Conservation (phyloP, 1,140 invertebrate genomes). For the Zophobas atratus region DNA sequence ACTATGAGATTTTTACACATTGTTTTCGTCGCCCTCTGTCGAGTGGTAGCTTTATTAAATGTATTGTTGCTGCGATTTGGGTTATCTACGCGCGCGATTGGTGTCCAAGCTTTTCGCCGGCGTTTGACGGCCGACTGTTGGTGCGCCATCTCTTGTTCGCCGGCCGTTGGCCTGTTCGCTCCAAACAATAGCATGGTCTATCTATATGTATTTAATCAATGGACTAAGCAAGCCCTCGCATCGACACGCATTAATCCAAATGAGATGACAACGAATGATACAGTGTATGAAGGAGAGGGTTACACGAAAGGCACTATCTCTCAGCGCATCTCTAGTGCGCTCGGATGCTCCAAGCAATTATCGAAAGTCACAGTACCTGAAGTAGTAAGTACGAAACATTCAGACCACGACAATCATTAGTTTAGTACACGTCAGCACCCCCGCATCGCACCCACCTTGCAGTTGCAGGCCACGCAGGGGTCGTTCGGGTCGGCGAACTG, state of each 20-base stretch:
- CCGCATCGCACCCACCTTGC: conserved; percentile 73
- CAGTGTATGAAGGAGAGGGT: conserved; percentile 18
- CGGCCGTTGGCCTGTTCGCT: no score
- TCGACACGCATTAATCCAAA: conserved; percentile 25
- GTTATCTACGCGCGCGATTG: no score
- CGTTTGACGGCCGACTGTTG: no score
- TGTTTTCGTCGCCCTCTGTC: no score
- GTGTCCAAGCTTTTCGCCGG: no score
- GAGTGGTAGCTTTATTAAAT: no score
- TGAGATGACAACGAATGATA: conserved; percentile 47
- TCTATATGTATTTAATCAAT: not conserved
- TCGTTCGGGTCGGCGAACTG: conserved; percentile 75
- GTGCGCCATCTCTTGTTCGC: no score
- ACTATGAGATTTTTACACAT: no score
- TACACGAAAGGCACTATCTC: conserved; percentile 27
- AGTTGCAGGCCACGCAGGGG: conserved; percentile 83
- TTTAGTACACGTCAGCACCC: not conserved
- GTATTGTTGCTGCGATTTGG: no score
- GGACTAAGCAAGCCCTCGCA: conserved; percentile 12
- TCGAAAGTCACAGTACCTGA: conserved; percentile 57
- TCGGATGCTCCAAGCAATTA: conserved; percentile 39
- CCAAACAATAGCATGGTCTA: no score
- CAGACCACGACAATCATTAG: conserved; percentile 50
- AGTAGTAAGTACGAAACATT: conserved; percentile 52
- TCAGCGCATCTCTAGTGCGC: conserved; percentile 28